phyloP scores from a whole-genome alignment of 2,888 invertebrate species.

The Scrobipalpa atriplicella region DNA sequence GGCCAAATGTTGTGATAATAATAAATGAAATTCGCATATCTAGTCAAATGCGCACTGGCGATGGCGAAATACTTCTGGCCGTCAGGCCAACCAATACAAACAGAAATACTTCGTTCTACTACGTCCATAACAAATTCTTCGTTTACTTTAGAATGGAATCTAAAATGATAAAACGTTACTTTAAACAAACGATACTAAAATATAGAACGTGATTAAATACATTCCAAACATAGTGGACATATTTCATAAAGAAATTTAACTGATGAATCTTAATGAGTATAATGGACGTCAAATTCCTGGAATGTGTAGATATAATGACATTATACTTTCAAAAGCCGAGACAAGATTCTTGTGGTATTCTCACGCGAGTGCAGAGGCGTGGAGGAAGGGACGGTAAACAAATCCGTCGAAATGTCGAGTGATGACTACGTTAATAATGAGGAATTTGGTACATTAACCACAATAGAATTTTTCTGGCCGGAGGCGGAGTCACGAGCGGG shows the following conservation, averaged over 20 bases:
- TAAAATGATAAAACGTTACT: slow-evolving; percentile 44
- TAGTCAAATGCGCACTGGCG: slow-evolving; percentile 47
- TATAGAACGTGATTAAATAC: slow-evolving; percentile 49
- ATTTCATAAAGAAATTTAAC: slow-evolving; percentile 54
- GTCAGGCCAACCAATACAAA: slow-evolving; percentile 54
- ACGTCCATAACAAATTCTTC: slow-evolving; percentile 43
- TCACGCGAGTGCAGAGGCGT: slow-evolving; percentile 51
- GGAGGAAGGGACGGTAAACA: slow-evolving; percentile 57
- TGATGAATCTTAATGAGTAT: slow-evolving; percentile 59
- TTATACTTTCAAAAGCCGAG: slow-evolving; percentile 53
- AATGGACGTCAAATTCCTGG: slow-evolving; percentile 63
- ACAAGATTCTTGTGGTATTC: slow-evolving; percentile 47
- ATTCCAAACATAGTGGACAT: slow-evolving; percentile 56
- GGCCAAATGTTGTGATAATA: slow-evolving; percentile 56
- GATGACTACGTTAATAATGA: slow-evolving; percentile 70
- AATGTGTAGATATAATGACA: slow-evolving; percentile 56
- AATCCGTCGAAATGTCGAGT: slow-evolving; percentile 55
- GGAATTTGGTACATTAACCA: slow-evolving; percentile 79
- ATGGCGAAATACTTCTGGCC: slow-evolving; percentile 50
- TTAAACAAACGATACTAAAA: slow-evolving; percentile 49
- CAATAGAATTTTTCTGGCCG: slow-evolving; percentile 78
- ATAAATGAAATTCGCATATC: slow-evolving; percentile 55
- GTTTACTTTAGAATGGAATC: slow-evolving; percentile 40
- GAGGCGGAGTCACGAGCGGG: slow-evolving; percentile 62
- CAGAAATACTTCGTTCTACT: slow-evolving; percentile 40